Evolutionary conservation across 1,140 invertebrate species (phyloP), one percentile per base, ranked within the genome.

Genomic region (Zaprionus gabonicus): DNA sequence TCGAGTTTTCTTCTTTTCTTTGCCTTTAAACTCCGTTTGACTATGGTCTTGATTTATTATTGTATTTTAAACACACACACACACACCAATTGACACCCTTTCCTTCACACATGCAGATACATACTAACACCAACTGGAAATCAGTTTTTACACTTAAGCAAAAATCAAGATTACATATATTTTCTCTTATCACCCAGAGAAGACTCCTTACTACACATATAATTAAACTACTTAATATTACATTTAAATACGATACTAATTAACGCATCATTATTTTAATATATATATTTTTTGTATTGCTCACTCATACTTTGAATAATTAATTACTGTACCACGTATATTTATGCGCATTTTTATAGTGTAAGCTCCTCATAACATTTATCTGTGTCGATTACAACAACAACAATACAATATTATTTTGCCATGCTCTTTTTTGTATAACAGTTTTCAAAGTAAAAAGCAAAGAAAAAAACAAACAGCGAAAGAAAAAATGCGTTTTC

Each of bases 331-430:
- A 62, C 59, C 23, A 69, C 28, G 34, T 60, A 53, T 62, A 62
- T 62, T 62, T 70, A 62, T 70, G 67, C 67, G 58, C 67, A 70
- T 70, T 70, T 62, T 51, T 60, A 27, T 31, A 46, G 41, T 57
- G 31, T 46, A 68, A 59, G 66, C 66, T 46, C 41, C 41, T 46
- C 41, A 46, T 67, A 44, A 17, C 17, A 67, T 46, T 46, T 46
- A 46, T 46, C 41, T 46, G 41, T 46, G 41, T 67, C 31, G 28
- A 25, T 53, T 53, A 23, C 34, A 31, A n/a, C 38, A 41, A 15
- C 15, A 34, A 23, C 34, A 44, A 17, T 46, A 38, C 1, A 38
- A 12, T 38, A 46, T 46, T 2, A 46, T 46, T 46, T 46, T 64
- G 31, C 41, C 28, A 51, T 13, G 12, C 17, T 25, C 34, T 41